Evolutionary conservation across 2,888 invertebrate genomes (phyloP).

Genomic region (Nomada hirtipes): DNA sequence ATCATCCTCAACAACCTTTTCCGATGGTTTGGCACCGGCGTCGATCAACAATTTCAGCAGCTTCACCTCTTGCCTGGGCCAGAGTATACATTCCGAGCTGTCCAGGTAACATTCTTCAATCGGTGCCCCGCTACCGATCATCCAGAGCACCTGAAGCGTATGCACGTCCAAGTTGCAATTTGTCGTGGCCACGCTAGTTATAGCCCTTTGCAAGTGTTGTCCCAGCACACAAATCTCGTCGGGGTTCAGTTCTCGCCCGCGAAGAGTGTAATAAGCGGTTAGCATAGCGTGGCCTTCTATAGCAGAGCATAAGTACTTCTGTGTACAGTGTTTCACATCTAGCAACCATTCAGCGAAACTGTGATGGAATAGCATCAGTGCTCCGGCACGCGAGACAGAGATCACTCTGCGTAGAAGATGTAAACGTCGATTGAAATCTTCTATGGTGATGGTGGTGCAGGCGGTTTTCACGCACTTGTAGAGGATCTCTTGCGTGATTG

Average conservation of each 20-base stretch:
- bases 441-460: conserved; percentile 90
- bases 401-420: conserved; percentile 90
- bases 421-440: conserved; percentile 92
- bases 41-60: conserved; percentile 90
- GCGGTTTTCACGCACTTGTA: conserved; percentile 93
- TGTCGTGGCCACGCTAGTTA: conserved; percentile 77
- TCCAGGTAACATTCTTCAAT: conserved; percentile 81
- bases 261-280: conserved; percentile 92
- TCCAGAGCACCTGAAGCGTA: conserved; percentile 91
- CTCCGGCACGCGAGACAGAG: conserved; percentile 87
- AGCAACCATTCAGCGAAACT: conserved; percentile 97
- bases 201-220: conserved; percentile 81
- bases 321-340: conserved; percentile 99
- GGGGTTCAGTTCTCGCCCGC: conserved; percentile 89
- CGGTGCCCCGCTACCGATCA: conserved; percentile 88
- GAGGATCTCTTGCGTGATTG: conserved; percentile 92
- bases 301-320: conserved; percentile 95
- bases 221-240: conserved; percentile 91
- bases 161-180: conserved; percentile 86
- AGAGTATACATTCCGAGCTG: conserved; percentile 82
- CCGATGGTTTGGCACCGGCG: conserved; percentile 88
- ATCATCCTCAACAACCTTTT: conserved; percentile 82
- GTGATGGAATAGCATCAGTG: conserved; percentile 94
- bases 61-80: conserved; percentile 87
- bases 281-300: conserved; percentile 95